Percentiles rank a stretch among this genome's conserved stretches.
Evolutionary conservation across 2,797 vertebrate genomes (phyloP).

Genomic region (Danio albolineatus): DNA sequence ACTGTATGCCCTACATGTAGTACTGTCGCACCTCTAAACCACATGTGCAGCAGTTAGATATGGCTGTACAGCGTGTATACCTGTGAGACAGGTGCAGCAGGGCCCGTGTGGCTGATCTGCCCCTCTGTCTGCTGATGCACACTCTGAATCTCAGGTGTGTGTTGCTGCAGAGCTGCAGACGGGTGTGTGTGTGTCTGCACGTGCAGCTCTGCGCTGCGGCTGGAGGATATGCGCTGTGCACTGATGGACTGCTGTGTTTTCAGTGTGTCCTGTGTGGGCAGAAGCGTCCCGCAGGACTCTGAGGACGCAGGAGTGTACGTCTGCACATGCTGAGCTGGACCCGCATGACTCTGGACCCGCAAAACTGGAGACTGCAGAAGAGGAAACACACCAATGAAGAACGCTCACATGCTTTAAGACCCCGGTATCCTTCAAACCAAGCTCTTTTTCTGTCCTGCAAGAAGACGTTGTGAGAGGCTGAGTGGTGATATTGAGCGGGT

Average conservation of each 20-base stretch:
- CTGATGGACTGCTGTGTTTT: not conserved
- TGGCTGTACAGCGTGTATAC: conserved; percentile 61
- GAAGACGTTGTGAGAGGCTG: too few species aligned
- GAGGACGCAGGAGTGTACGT: conserved; percentile 60
- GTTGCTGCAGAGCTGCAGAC: not conserved
- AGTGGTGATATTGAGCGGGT: too few species aligned
- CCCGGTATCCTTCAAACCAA: too few species aligned
- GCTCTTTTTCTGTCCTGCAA: too few species aligned
- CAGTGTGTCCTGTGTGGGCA: conserved; percentile 70
- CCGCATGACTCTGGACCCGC: conserved; percentile 67
- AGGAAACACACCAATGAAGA: conserved; percentile 47
- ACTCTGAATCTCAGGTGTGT: conserved; percentile 54
- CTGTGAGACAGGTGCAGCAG: conserved; percentile 72
- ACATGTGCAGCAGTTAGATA: too few species aligned
- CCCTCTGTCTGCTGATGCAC: conserved; percentile 6
- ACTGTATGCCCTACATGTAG: too few species aligned
- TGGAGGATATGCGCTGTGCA: conserved; percentile 7
- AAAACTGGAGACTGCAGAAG: conserved; percentile 65
- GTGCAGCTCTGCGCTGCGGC: conserved; percentile 5
- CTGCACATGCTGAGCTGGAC: conserved; percentile 67
- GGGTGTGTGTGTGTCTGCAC: conserved; percentile 5
- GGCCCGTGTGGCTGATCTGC: conserved; percentile 62
- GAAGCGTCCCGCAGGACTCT: conserved; percentile 48
- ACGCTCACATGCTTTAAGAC: not conserved
- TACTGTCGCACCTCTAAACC: too few species aligned